Evolutionary conservation across 2,113 vertebrate genomes (phyloP), one percentile per base, ranked within the genome.

Genomic region (Entelurus aequoreus): DNA sequence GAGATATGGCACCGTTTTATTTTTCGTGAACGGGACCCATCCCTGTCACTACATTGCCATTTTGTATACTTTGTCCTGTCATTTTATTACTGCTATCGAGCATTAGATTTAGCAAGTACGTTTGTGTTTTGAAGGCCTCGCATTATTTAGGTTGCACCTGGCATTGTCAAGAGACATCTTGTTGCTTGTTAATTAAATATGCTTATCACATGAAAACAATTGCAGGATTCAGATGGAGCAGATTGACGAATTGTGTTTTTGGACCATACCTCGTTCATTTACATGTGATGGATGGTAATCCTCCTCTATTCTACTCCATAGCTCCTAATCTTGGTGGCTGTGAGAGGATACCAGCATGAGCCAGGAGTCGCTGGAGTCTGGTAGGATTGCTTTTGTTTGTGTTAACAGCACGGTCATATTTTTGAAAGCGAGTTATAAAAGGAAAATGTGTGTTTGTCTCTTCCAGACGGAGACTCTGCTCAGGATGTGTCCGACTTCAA

Each of bases 401-500:
- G 42, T 50, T 54, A 62, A 37, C 36, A 58, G 60, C 63, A 65
- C 28, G 56, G 60, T 69, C 1, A 69, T 64, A 62, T 68, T 10
- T 37, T 71, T 53, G 52, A 64, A 59, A 58, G 57, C 38, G 4
- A 35, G 4, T 72, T 69, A 28, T 15, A 53, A 68, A 74, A 19
- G 12, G 21, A 35, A 28, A 58, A 59, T 48, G 44, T 49, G 4
- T 64, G 44, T 74, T 35, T 70, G 62, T 62, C 19, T 81, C 16
- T 81, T 86, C 54, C 84, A 99, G 96, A 95, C 82, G 90, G 89
- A 76, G 95, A 94, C 77, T 94, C 92, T 79, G 89, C 91, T 79
- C 86, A 93, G 88, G 96, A 99, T 78, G 90, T 91, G 67, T 87
- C 89, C 47, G 96, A 98, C 80, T 95, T 98, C 85, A 98, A 78